A percentile compares a stretch with the other conserved stretches of the same genome.
Evolutionary conservation across 2,113 vertebrate genomes (phyloP).

Genomic region (Melanerpes formicivorus): DNA sequence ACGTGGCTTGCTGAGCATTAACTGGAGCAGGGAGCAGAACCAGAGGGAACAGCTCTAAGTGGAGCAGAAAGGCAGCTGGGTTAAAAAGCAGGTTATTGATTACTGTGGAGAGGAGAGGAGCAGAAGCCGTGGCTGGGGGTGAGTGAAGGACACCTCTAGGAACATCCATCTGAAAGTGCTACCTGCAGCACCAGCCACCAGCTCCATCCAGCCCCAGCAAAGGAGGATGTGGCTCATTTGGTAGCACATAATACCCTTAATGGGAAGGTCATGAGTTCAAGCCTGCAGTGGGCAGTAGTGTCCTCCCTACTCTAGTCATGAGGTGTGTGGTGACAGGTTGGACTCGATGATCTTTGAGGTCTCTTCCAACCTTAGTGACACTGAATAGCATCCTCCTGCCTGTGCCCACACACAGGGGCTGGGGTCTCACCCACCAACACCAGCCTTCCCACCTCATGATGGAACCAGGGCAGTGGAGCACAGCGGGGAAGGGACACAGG

Average conservation of each 20-base stretch:
- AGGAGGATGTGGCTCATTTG: too few species aligned
- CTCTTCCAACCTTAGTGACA: too few species aligned
- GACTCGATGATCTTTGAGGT: too few species aligned
- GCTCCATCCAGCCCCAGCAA: not conserved
- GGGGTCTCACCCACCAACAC: not conserved
- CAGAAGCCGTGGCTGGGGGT: not conserved
- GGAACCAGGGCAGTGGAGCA: not conserved
- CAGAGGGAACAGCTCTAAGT: not conserved
- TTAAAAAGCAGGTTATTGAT: not conserved
- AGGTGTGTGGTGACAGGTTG: too few species aligned
- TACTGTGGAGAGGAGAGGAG: not conserved
- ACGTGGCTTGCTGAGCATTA: not conserved
- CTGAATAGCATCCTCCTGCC: not conserved
- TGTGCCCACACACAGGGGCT: fast-evolving
- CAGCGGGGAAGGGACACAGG: fast-evolving
- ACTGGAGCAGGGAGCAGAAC: not conserved
- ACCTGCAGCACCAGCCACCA: not conserved
- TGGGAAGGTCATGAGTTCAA: too few species aligned
- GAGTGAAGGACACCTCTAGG: not conserved
- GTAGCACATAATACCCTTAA: too few species aligned
- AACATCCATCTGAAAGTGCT: not conserved
- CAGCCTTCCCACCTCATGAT: fast-evolving
- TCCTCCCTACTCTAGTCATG: too few species aligned
- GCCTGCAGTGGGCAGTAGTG: too few species aligned
- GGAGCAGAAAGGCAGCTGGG: not conserved